phyloP scores from a whole-genome alignment of 2,888 invertebrate genomes.

The Anticlea derivata region DNA sequence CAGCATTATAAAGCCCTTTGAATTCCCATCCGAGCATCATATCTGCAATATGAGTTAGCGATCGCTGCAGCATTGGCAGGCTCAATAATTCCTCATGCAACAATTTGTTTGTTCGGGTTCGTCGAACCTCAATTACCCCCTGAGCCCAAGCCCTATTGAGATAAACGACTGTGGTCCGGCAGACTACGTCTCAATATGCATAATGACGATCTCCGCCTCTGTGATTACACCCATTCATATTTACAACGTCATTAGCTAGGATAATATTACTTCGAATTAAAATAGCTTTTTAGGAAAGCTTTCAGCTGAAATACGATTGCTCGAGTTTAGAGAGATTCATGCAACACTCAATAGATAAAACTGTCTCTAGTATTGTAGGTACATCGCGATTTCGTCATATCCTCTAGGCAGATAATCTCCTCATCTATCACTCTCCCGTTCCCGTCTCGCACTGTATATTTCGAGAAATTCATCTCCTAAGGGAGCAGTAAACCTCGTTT shows the following conservation, averaged over 20 bases:
- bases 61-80: constrained; percentile 43
- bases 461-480: too few species aligned
- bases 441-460: too few species aligned
- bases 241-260: constrained; percentile 53
- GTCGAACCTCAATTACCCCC: constrained; percentile 67
- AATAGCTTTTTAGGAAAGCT: neutral
- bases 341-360: too few species aligned
- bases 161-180: constrained; percentile 55
- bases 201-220: constrained; percentile 58
- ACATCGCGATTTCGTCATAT: too few species aligned
- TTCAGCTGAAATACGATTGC: neutral
- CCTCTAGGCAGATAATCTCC: too few species aligned
- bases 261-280: constrained; percentile 9
- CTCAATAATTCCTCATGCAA: constrained; percentile 54
- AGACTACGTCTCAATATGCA: constrained; percentile 62
- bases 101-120: constrained; percentile 59
- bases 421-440: too few species aligned
- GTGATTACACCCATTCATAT: constrained; percentile 63
- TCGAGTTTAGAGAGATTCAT: too few species aligned
- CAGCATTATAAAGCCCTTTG: too few species aligned
- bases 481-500: too few species aligned
- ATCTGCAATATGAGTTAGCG: constrained; percentile 23
- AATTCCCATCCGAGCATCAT: constrained; percentile 18
- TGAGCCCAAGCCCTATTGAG: constrained; percentile 67
- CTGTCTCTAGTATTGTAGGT: too few species aligned